Conservation (phyloP, 2,797 vertebrate genomes). For the Threskiornis aethiopicus region DNA sequence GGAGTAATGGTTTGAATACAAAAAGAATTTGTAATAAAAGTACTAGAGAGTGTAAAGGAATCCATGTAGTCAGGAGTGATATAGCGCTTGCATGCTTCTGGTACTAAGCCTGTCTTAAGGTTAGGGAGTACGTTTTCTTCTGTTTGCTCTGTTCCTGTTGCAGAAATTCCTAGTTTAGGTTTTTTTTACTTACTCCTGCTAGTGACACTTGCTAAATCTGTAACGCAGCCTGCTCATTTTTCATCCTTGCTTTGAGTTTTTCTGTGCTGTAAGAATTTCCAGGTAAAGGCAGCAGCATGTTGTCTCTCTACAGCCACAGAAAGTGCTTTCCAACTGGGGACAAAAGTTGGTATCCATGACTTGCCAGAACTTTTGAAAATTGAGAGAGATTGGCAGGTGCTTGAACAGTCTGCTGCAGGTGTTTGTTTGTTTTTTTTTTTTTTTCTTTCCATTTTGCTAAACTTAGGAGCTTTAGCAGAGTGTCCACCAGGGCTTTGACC, state of each 20-base stretch:
- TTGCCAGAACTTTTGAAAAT: background rate
- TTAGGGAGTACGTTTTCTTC: background rate
- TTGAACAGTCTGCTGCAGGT: background rate
- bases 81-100: background rate
- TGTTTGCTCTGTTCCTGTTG: background rate
- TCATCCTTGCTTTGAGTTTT: background rate
- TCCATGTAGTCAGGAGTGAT: background rate
- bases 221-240: background rate
- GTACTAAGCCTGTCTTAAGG: background rate
- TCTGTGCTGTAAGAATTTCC: background rate
- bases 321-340: background rate
- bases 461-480: background rate
- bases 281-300: background rate
- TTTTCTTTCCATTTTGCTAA: background rate
- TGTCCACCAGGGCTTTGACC: background rate
- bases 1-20: background rate
- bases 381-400: background rate
- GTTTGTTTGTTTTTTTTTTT: background rate
- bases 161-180: background rate
- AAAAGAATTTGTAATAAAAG: background rate
- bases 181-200: background rate
- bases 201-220: background rate
- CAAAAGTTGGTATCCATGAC: background rate
- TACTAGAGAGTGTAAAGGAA: background rate
- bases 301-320: background rate